phyloP scores from a whole-genome alignment of 2,888 invertebrate species.

The Terebella lapidaria region DNA sequence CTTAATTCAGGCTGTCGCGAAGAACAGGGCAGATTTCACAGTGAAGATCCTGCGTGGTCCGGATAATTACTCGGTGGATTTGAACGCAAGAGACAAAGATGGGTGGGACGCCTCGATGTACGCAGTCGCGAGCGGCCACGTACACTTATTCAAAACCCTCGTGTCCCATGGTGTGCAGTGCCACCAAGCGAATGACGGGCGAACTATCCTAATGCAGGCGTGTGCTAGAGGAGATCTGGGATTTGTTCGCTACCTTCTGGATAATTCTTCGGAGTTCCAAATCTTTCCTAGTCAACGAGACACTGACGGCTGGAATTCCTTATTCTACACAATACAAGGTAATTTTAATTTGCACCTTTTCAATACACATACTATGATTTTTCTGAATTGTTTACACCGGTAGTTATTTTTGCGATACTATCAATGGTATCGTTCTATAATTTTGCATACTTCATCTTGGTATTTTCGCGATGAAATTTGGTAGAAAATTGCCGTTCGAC shows the following conservation, averaged over 20 bases:
- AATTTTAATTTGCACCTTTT: no score
- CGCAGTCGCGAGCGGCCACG: conserved; percentile 18
- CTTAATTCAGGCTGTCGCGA: conserved; percentile 25
- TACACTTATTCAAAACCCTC: conserved; percentile 14
- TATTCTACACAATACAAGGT: conserved; percentile 25
- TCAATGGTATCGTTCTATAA: no score
- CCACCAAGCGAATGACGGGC: conserved; percentile 16
- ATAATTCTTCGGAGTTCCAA: conserved; percentile 13
- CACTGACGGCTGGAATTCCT: conserved; percentile 22
- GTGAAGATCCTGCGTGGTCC: conserved; percentile 8
- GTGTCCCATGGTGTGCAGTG: conserved; percentile 11
- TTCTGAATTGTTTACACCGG: no score
- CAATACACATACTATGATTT: no score
- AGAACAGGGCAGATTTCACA: conserved; percentile 12
- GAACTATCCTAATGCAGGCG: conserved; percentile 26
- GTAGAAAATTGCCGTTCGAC: no score
- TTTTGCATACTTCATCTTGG: no score
- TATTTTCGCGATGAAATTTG: no score
- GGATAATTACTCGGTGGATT: conserved; percentile 13
- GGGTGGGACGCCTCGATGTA: conserved; percentile 24
- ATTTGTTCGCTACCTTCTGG: conserved; percentile 16
- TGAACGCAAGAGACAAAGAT: conserved; percentile 21
- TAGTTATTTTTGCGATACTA: no score
- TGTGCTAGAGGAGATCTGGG: conserved; percentile 19
- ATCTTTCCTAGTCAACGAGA: conserved; percentile 17